These are phyloP conservation scores for Lamproptera curius DNA, from an alignment of 2,888 invertebrate species.

Conservation along the genomic window DNA sequence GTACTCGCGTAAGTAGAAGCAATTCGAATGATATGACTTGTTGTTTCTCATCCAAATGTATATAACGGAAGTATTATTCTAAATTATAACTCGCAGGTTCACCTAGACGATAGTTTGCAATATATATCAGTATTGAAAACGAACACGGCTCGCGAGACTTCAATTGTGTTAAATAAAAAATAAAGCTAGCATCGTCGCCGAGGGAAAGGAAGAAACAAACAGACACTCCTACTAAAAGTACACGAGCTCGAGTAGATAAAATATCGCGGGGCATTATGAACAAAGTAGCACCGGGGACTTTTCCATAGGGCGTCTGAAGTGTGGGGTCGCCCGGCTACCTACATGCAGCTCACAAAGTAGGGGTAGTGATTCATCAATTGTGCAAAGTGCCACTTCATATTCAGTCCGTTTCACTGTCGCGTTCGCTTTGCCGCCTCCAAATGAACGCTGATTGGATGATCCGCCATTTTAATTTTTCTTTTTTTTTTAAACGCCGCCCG, in stretches of 20 bases:
- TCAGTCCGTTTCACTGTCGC: conserved; percentile 54
- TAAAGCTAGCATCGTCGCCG: not conserved
- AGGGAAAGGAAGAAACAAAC: conserved; percentile 9
- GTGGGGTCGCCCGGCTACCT: conserved; percentile 24
- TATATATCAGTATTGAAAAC: too few species aligned
- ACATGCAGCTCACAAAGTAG: conserved; percentile 31
- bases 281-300: conserved; percentile 30
- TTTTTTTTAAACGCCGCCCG: conserved; percentile 24
- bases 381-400: conserved; percentile 69
- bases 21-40: too few species aligned
- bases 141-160: conserved; percentile 15
- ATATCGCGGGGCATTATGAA: conserved; percentile 24
- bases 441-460: conserved; percentile 51
- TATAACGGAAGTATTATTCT: too few species aligned
- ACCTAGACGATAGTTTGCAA: too few species aligned
- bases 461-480: conserved; percentile 36
- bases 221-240: conserved; percentile 12
- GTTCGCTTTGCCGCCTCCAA: conserved; percentile 50
- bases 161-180: not conserved
- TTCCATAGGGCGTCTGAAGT: conserved; percentile 32
- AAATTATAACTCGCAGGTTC: too few species aligned
- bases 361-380: conserved; percentile 67
- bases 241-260: conserved; percentile 23
- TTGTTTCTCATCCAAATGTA: too few species aligned
- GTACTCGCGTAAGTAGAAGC: too few species aligned